phyloP scores from a whole-genome alignment of 2,113 vertebrate genomes.

The Cynopterus brachyotis region DNA sequence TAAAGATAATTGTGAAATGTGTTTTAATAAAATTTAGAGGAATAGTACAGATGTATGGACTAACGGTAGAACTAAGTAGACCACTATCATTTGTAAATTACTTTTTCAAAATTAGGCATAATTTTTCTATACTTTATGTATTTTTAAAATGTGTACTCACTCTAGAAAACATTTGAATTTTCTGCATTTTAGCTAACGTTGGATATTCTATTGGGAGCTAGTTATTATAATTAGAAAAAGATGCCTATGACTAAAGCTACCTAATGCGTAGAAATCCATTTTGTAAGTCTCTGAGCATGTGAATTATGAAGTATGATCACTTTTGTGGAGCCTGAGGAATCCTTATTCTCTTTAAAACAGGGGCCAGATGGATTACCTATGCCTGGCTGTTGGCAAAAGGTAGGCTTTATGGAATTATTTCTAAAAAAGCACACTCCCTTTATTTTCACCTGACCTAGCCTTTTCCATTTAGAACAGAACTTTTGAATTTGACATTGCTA shows the following conservation, averaged over 20 bases:
- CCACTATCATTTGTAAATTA: not conserved
- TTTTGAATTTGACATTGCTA: slow-evolving; percentile 32
- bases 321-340: slow-evolving; percentile 44
- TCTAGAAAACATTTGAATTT: slow-evolving; percentile 58
- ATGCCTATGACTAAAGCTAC: not conserved
- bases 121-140: not conserved
- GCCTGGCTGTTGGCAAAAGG: slow-evolving; percentile 99
- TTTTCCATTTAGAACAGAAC: slow-evolving; percentile 23
- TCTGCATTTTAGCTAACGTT: slow-evolving; percentile 39
- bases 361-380: slow-evolving; percentile 98
- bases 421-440: not conserved
- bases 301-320: not conserved
- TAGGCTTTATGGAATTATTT: slow-evolving; percentile 77
- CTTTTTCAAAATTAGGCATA: not conserved
- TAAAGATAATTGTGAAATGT: not conserved
- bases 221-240: slow-evolving; percentile 16
- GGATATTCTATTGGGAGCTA: not conserved
- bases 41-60: not conserved
- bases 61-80: not conserved
- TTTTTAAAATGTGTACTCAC: slow-evolving; percentile 36
- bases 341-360: slow-evolving; percentile 82
- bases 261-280: not conserved
- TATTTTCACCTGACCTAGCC: slow-evolving; percentile 19
- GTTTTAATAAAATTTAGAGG: slow-evolving; percentile 22
- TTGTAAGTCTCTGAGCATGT: slow-evolving; percentile 14